Conservation (phyloP, 2,797 vertebrate genomes). For the Diceros bicornis region DNA sequence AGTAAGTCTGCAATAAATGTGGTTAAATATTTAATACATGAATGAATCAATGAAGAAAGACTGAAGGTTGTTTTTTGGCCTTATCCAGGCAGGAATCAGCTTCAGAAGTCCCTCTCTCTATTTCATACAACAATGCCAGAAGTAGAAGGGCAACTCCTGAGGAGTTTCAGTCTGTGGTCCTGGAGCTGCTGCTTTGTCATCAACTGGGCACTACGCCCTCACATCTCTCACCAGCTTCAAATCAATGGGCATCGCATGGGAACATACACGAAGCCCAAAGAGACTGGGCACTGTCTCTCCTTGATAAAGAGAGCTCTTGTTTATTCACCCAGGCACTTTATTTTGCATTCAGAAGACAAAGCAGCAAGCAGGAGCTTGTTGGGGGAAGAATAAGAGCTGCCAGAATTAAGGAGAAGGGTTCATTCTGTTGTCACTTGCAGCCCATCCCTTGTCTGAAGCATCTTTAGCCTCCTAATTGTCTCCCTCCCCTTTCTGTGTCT, state of each 20-base stretch:
- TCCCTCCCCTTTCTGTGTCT: constrained; percentile 56
- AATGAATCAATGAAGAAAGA: background rate
- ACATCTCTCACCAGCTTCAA: constrained; percentile 57
- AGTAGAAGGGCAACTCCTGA: background rate
- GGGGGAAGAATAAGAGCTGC: constrained; percentile 54
- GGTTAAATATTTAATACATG: background rate
- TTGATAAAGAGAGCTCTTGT: constrained; percentile 57
- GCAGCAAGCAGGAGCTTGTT: constrained; percentile 44
- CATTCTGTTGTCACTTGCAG: constrained; percentile 68
- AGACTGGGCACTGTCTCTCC: constrained; percentile 15
- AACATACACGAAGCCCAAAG: background rate
- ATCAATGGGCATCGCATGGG: background rate
- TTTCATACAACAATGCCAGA: background rate
- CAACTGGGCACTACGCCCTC: background rate
- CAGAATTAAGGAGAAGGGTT: background rate
- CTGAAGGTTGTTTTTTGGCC: background rate
- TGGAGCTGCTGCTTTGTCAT: background rate
- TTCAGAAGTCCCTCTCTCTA: background rate
- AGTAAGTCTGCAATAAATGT: background rate
- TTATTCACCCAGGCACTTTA: constrained; percentile 39
- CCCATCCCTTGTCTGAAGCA: constrained; percentile 60
- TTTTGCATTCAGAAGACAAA: constrained; percentile 70
- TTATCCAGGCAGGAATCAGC: background rate
- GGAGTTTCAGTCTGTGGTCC: background rate
- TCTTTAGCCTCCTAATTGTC: constrained; percentile 64